Base-by-base conservation (phyloP, 1,140 invertebrate genomes). In the Cydia fagiglandana region DNA sequence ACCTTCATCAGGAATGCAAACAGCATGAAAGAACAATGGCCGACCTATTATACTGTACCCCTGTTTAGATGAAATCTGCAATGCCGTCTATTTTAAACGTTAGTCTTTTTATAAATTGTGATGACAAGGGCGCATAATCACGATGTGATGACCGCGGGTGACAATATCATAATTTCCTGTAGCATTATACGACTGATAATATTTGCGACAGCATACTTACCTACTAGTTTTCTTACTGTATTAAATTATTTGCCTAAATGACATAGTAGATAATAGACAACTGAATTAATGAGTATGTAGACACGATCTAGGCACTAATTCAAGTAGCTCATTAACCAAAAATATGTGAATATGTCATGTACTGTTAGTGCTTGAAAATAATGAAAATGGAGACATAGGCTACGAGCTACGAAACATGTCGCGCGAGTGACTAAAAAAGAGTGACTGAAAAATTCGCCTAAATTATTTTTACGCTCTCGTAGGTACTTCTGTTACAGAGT, bases 21-120 rank as follows among this genome's bases (percentile, higher is more conserved):
- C 53, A 56, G 17, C 53, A 20, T 61, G 53, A 61, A 61, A 24
- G 56, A 61, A 61, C 17, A 20, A 61, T 61, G 56, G 56, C 10
- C 20, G 17, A 10, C 56, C 6, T 10, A 20, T 24, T 61, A 56
- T 56, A 56, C 10, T 61, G 17, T 61, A 61, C 17, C 7, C 20
- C 24, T 24, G 56, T 24, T 24, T 24, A 61, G 56, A 61, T 61
- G 56, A 61, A 24, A 61, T 61, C 56, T 61, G 20, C 56, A 24
- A 61, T 61, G 56, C 56, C 56, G 56, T 24, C 56, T 61, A 61
- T 61, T 61, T 61, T 61, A 24, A 61, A 20, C 56, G 20, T 61
- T 61, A n/a, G 9, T 20, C 56, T 61, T 9, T 61, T n/a, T 61
- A 61, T 61, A 61, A 61, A 61, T 61, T 61, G n/a, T 61, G 56